Evolutionary conservation across 2,888 invertebrate species (phyloP), one percentile per base, ranked within the genome.

Genomic region (Drosophila fulvimacula): DNA sequence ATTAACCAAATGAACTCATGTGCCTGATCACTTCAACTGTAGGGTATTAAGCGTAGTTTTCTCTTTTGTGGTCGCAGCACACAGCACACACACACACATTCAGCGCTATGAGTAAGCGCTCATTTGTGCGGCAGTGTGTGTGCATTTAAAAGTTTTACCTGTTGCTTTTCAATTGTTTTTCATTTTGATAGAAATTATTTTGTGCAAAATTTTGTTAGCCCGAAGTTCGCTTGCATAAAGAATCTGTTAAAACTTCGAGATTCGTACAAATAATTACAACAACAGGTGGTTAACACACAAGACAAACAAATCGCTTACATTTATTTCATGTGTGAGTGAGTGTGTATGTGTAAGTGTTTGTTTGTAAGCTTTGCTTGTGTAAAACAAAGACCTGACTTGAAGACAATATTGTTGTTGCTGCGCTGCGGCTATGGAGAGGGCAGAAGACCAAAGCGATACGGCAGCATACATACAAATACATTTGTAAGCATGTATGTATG

Each of bases 141-240:
- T 72, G 48, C 77, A 56, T 73, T 73, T 74, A 70, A 79, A 66
- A 61, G 56, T 69, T 74, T 76, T 83, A 83, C 79, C 82, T 87
- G 83, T 73, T 87, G 83, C 71, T 84, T 76, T 80, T 82, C 79
- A 82, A 87, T 84, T 84, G 85, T 87, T 79, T 79, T 62, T 73
- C 57, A 69, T 70, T 81, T 87, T 52, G 66, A 49, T 62, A 57
- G 82, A 72, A 87, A 68, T 64, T 68, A 56, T 68, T 69, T 81
- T 81, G 82, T 75, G 61, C 60, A 76, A 76, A 78, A 71, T 80
- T 77, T 77, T 82, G 71, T 68, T 51, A 75, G 64, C 62, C 65
- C 59, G 62, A 64, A 38, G 49, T 42, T 53, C 21, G 57, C 17
- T 55, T 72, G 63, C 72, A 76, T 67, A 61, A n/a, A 78, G 57